Conservation (phyloP, 2,797 vertebrate species). For the Squalus acanthias region DNA sequence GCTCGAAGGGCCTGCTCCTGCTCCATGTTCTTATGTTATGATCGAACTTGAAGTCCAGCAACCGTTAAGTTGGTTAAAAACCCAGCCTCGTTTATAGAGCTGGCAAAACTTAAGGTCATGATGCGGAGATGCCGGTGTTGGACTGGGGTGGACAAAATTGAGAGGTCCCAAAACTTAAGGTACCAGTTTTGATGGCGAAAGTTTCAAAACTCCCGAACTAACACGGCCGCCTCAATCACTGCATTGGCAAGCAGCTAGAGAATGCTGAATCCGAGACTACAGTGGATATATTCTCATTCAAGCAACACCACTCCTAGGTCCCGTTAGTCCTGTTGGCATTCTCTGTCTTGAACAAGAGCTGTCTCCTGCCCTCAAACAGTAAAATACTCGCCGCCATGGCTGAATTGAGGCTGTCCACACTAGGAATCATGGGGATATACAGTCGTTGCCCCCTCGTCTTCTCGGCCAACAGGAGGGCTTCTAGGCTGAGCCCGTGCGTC, state of each 20-base stretch:
- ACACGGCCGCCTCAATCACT: background rate
- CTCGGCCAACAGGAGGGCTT: slow-evolving; percentile 65
- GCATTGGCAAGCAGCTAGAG: background rate
- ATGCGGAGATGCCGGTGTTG: too few species aligned
- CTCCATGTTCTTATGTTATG: too few species aligned
- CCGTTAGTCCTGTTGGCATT: background rate
- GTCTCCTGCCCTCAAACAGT: slow-evolving; percentile 83
- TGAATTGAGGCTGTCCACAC: slow-evolving; percentile 79
- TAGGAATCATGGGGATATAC: slow-evolving; percentile 69
- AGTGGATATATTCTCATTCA: too few species aligned
- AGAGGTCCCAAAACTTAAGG: background rate
- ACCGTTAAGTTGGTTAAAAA: background rate
- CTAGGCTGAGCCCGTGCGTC: slow-evolving; percentile 70
- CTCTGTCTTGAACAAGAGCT: slow-evolving; percentile 48
- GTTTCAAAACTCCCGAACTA: background rate
- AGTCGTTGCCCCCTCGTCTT: slow-evolving; percentile 66
- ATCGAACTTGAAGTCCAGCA: background rate
- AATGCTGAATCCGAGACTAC: background rate
- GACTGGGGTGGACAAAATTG: too few species aligned
- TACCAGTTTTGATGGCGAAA: background rate
- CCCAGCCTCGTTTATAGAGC: too few species aligned
- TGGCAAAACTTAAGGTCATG: background rate
- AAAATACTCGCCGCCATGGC: slow-evolving; percentile 82
- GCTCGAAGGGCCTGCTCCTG: too few species aligned
- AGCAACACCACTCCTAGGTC: background rate